These are phyloP conservation scores for Lathronympha strigana DNA, from an alignment of 2,888 invertebrate species.

Conservation along the genomic window DNA sequence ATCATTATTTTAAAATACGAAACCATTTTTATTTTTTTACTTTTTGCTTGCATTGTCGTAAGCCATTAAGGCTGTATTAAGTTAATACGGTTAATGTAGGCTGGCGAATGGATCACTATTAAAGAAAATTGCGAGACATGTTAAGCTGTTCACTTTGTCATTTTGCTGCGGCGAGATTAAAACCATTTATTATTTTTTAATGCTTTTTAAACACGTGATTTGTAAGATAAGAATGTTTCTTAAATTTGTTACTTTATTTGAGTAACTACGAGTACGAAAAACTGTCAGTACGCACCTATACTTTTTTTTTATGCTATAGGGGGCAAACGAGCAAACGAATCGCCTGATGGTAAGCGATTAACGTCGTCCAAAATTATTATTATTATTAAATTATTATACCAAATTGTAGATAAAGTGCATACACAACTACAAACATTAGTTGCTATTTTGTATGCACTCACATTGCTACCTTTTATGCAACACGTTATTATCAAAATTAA, in stretches of 20 bases:
- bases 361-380: too few relatives aligned
- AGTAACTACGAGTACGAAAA: background rate
- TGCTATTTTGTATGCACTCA: too few relatives aligned
- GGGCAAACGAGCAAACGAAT: too few relatives aligned
- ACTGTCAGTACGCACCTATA: too few relatives aligned
- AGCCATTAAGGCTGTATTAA: slow-evolving; percentile 40
- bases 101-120: slow-evolving; percentile 37
- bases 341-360: too few relatives aligned
- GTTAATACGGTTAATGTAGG: slow-evolving; percentile 39
- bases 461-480: too few relatives aligned
- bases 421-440: too few relatives aligned
- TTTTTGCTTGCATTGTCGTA: slow-evolving; percentile 31
- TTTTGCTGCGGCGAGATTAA: slow-evolving; percentile 29
- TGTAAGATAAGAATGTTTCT: background rate
- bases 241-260: background rate
- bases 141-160: slow-evolving; percentile 28
- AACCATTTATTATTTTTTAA: slow-evolving; percentile 24
- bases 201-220: slow-evolving; percentile 2
- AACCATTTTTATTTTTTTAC: slow-evolving; percentile 28
- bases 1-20: slow-evolving; percentile 41
- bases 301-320: too few relatives aligned
- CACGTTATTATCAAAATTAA: too few relatives aligned
- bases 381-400: too few relatives aligned
- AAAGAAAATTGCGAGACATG: slow-evolving; percentile 39
- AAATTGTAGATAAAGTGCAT: too few relatives aligned